phyloP scores from a whole-genome alignment of 2,797 vertebrate genomes.

The Lagodon rhomboides region DNA sequence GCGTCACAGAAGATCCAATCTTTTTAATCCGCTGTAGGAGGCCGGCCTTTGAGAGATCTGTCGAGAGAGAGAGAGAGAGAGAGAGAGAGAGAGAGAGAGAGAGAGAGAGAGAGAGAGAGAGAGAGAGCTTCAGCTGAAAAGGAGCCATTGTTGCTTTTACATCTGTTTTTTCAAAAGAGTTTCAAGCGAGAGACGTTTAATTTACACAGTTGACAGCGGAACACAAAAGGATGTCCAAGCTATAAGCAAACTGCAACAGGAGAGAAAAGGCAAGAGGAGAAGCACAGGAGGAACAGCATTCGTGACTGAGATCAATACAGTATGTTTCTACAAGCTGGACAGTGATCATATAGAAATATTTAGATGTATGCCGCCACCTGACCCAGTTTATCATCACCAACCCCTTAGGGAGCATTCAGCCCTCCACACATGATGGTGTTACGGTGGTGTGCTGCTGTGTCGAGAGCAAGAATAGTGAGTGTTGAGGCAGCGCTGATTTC shows the following conservation, averaged over 20 bases:
- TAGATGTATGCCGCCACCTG: background rate
- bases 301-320: background rate
- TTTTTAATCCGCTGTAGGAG: slow-evolving; percentile 10
- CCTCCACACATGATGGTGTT: background rate
- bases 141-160: background rate
- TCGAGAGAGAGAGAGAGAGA: background rate
- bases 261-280: background rate
- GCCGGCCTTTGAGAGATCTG: background rate
- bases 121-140: background rate
- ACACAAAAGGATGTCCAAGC: background rate
- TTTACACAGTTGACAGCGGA: background rate
- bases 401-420: background rate
- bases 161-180: background rate
- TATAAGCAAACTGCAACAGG: background rate
- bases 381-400: background rate
- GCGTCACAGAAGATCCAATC: slow-evolving; percentile 4
- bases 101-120: background rate
- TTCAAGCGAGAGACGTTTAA: background rate
- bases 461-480: background rate
- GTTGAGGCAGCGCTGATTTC: background rate
- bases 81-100: background rate
- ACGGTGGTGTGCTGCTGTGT: background rate
- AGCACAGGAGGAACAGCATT: background rate
- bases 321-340: background rate
- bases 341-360: background rate